Evolutionary conservation across 2,797 vertebrate species (phyloP).

Genomic region (Brotula barbata): DNA sequence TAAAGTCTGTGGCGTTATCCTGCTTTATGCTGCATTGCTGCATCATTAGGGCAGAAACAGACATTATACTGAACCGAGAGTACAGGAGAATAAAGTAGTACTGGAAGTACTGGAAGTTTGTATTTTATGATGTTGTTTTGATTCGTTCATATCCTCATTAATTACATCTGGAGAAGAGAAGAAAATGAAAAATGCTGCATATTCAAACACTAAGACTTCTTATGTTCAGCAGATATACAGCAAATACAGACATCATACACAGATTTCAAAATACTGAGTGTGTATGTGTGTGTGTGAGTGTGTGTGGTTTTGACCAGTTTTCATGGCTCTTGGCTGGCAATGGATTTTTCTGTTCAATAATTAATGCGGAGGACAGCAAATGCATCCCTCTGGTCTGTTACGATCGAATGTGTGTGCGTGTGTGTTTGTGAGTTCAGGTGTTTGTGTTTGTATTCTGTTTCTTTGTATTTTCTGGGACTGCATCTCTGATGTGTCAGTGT

Average conservation of each 20-base stretch:
- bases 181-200: no score
- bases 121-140: neutral
- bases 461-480: constrained; percentile 19
- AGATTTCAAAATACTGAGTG: neutral
- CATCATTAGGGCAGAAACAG: neutral
- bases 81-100: neutral
- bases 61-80: neutral
- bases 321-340: constrained; percentile 41
- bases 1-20: neutral
- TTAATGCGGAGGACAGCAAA: constrained; percentile 58
- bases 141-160: neutral
- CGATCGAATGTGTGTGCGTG: constrained; percentile 15
- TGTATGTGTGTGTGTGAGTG: constrained; percentile 2
- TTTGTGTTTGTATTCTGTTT: constrained; percentile 24
- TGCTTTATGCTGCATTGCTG: neutral
- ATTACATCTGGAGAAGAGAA: neutral
- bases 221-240: no score
- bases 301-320: constrained; percentile 19
- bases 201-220: no score
- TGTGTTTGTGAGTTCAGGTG: constrained; percentile 10
- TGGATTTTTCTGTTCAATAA: constrained; percentile 67
- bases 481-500: constrained; percentile 9
- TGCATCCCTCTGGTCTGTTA: constrained; percentile 38
- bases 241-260: no score
- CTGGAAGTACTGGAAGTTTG: no score